Percentiles rank a stretch among this genome's conserved stretches.
These are phyloP conservation scores for Saturnia japonica DNA, from an alignment of 2,888 invertebrate genomes.

Conservation along the genomic window DNA sequence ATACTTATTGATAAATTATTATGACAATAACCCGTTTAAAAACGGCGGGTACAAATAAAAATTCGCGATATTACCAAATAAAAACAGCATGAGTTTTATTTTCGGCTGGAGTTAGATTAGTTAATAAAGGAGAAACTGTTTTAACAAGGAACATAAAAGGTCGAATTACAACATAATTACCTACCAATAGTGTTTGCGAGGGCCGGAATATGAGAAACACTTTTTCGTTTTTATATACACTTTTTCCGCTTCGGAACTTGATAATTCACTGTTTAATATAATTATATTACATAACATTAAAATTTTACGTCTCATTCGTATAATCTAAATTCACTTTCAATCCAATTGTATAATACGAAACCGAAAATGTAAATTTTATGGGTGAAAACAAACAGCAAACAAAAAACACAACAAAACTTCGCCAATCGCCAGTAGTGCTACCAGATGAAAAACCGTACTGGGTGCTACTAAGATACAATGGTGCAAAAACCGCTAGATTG, in stretches of 20 bases:
- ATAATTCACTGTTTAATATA: not conserved
- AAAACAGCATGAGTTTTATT: not conserved
- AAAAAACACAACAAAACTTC: not conserved
- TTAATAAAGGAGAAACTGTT: not conserved
- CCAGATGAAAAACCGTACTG: too few relatives aligned
- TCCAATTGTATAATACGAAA: not conserved
- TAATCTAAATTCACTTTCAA: not conserved
- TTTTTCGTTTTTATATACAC: conserved; percentile 3
- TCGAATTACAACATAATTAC: conserved; percentile 2
- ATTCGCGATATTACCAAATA: not conserved
- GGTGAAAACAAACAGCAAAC: not conserved
- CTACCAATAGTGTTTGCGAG: not conserved
- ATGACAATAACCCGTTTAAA: not conserved
- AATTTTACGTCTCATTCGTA: not conserved
- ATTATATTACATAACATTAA: too few relatives aligned
- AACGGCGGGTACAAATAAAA: conserved; percentile 3
- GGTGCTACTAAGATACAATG: too few relatives aligned
- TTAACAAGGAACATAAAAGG: not conserved
- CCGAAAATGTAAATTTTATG: not conserved
- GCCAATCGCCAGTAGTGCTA: not conserved
- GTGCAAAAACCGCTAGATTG: too few relatives aligned
- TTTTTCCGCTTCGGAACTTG: not conserved
- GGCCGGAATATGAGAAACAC: conserved; percentile 1
- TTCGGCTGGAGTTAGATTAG: not conserved
- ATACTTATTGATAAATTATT: too few relatives aligned